Base-by-base conservation (phyloP, 2,888 invertebrate species). In the Aplocera efformata region DNA sequence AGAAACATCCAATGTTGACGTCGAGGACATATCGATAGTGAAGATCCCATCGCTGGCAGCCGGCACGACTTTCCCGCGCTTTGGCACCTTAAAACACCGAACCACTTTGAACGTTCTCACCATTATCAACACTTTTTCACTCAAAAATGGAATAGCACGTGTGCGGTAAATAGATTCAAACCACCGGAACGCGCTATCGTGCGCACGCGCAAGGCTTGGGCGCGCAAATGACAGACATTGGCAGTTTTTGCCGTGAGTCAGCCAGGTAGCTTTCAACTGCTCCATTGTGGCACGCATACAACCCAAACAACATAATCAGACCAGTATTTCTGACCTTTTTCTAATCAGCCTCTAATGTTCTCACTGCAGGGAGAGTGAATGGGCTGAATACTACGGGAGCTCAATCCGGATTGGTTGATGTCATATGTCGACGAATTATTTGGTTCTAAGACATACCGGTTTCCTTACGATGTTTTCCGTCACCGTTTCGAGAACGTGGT, bases 1-100 rank as follows among this genome's bases (percentile, higher is more conserved):
- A 23, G 74, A 69, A 25, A 84, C 70, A 63, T 86, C 84, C 60
- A 88, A 53, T 6, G 86, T 86, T 4, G 78, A 77, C 6, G 78
- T 76, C 30, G 80, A 79, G 3, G 80, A 79, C 78, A 79, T 72
- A 42, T 69, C 81, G 21, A 85, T 82, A 28, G 83, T 83, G 46
- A 67, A 86, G 30, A 86, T 75, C 7, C 79, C 79, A 21, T 79
- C 78, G 1, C 65, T 68, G 1, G 65, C 52, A 0, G 72, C 63
- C 1, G 86, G 86, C 0, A 76, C 75, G 48, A 88, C 84, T 66
- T 84, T 88, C 5, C 63, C 56, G 32, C 84, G 64, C 35, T 66
- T 78, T 5, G 81, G 75, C 71, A 83, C 68, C 53, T 58, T 75
- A 26, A 84, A 83, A 58, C 83, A 84, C 48, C 71, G 59, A 11